phyloP scores from a whole-genome alignment of 2,888 invertebrate genomes.

The Globia sparganii region DNA sequence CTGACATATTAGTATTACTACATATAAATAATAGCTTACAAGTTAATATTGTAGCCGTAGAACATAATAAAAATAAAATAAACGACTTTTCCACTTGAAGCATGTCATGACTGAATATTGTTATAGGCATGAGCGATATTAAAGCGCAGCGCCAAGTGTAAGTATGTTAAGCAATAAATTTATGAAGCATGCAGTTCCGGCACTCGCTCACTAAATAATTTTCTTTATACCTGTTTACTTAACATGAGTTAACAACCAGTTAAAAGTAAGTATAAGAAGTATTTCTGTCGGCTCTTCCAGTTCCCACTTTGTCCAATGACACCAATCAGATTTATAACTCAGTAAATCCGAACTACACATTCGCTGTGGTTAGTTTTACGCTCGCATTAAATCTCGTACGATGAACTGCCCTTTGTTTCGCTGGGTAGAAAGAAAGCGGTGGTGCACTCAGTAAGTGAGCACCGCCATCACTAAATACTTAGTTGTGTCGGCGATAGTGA shows the following conservation, averaged over 20 bases:
- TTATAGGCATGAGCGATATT: slow-evolving; percentile 47
- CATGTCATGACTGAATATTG: slow-evolving; percentile 37
- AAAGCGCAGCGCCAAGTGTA: slow-evolving; percentile 49
- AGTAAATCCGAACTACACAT: slow-evolving; percentile 70
- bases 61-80: slow-evolving; percentile 14
- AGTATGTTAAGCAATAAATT: slow-evolving; percentile 65
- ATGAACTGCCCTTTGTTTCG: slow-evolving; percentile 72
- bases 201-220: slow-evolving; percentile 54
- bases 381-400: slow-evolving; percentile 72
- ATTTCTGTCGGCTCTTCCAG: slow-evolving; percentile 52
- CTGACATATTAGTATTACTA: slow-evolving; percentile 17
- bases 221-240: slow-evolving; percentile 53
- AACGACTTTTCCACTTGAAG: slow-evolving; percentile 4
- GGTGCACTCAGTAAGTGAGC: slow-evolving; percentile 44
- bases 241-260: slow-evolving; percentile 38
- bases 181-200: slow-evolving; percentile 67
- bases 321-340: slow-evolving; percentile 68
- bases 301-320: slow-evolving; percentile 52
- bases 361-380: slow-evolving; percentile 68
- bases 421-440: slow-evolving; percentile 66
- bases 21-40: neutral
- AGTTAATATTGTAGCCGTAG: neutral
- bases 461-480: slow-evolving; percentile 63
- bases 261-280: slow-evolving; percentile 29
- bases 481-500: slow-evolving; percentile 63